Base-by-base conservation (phyloP, 37 sponge, comb jelly and placozoan genomes). In the Geodia barretti region DNA sequence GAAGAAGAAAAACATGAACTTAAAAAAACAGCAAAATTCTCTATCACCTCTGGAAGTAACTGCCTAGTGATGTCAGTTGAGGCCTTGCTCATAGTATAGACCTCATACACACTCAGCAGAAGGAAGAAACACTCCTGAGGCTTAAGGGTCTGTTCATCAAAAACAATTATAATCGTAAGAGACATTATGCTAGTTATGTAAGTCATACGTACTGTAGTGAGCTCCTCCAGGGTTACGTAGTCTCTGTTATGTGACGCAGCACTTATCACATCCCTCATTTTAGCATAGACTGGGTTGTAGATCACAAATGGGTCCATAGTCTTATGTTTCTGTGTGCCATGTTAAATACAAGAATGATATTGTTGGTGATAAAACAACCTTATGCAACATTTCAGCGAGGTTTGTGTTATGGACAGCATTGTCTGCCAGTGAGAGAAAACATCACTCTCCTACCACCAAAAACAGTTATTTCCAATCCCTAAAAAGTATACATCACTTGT, bases 261-360 rank as follows among this genome's bases (percentile, higher is more conserved):
- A 65, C 61, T 67, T 21, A 92, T 79, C 60, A 65, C 68, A 23
- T 47, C 64, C 40, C 85, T 77, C 43, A 92, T 25, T 32, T 32
- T n/a, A 4, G 35, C 25, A 64, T 92, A 92, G 54, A 47, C 54
- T 47, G 54, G 54, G 41, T 74, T 76, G 77, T 84, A 87, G 30
- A 92, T 60, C 25, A 84, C 89, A 88, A 83, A 92, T 32, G 81
- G 83, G 59, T 92, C 92, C n/a, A n/a, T n/a, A 79, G 72, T 5
- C 40, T 61, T 47, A 54, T 67, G 23, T 85, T 47, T 60, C 85
- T 20, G 58, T 73, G 38, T 37, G 54, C 54, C n/a, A n/a, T n/a
- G n/a, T n/a, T n/a, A 47, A 47, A 47, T 7, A 47, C 54, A 47
- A 47, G 14, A 47, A 17, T 47, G 54, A 7, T 17, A 47, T n/a